Conservation (phyloP, 2,888 invertebrate genomes). For the Oligia strigilis region DNA sequence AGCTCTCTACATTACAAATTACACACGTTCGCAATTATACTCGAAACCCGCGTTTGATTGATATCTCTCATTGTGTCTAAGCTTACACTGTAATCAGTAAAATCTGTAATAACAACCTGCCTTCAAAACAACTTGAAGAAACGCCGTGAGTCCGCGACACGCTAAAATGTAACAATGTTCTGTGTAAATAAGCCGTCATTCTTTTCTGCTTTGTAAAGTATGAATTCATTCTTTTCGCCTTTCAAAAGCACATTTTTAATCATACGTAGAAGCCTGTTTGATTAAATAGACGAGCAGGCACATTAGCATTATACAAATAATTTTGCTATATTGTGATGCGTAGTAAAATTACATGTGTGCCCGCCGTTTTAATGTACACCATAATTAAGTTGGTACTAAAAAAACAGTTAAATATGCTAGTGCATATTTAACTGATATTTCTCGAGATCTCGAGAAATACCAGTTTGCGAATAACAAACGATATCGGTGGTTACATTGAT, state of each 20-base stretch:
- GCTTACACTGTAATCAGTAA: constrained; percentile 45
- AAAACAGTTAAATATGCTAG: too few relatives aligned
- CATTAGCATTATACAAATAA: constrained; percentile 16
- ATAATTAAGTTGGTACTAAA: too few relatives aligned
- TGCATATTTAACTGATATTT: too few relatives aligned
- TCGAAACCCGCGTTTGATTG: constrained; percentile 64
- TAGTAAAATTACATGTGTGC: constrained; percentile 27
- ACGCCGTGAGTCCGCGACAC: neutral
- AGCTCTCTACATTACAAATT: constrained; percentile 73
- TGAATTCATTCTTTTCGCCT: neutral
- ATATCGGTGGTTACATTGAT: too few relatives aligned
- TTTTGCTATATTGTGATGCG: constrained; percentile 22
- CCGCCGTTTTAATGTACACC: constrained; percentile 2
- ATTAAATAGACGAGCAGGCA: constrained; percentile 10
- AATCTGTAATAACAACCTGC: constrained; percentile 44
- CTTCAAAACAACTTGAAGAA: constrained; percentile 31
- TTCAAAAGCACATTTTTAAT: neutral
- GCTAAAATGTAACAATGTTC: constrained; percentile 14
- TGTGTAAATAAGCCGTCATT: neutral
- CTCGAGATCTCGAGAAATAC: too few relatives aligned
- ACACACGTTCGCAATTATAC: constrained; percentile 68
- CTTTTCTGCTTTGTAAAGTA: constrained; percentile 1
- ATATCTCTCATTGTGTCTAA: constrained; percentile 64
- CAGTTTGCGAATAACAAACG: too few relatives aligned
- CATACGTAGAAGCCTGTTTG: neutral